Conservation (phyloP, 2,797 vertebrate species). For the Sebastes jordani region DNA sequence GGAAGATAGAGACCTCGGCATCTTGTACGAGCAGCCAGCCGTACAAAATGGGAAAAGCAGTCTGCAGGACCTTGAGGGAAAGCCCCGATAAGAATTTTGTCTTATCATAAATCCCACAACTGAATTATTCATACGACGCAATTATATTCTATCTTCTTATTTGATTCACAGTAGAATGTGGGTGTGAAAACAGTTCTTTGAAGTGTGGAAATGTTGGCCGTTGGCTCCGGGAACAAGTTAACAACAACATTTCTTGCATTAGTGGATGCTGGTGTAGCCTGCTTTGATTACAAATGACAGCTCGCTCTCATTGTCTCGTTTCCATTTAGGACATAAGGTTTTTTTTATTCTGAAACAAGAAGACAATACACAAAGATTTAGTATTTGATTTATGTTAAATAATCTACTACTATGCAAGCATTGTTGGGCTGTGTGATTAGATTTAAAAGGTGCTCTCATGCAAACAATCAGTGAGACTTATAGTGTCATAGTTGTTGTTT, state of each 20-base stretch:
- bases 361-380: slow-evolving; percentile 11
- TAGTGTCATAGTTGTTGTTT: not conserved
- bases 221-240: slow-evolving; percentile 62
- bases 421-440: not conserved
- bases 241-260: slow-evolving; percentile 54
- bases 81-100: slow-evolving; percentile 65
- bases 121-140: slow-evolving; percentile 74
- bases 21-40: slow-evolving; percentile 35
- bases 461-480: not conserved
- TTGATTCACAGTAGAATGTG: slow-evolving; percentile 64
- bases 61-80: slow-evolving; percentile 65
- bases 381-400: slow-evolving; percentile 11
- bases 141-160: slow-evolving; percentile 72
- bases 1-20: slow-evolving; percentile 60
- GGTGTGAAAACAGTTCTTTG: slow-evolving; percentile 68
- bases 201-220: slow-evolving; percentile 64
- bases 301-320: slow-evolving; percentile 32
- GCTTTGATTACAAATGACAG: slow-evolving; percentile 64
- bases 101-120: slow-evolving; percentile 69
- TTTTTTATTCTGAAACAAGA: not conserved
- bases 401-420: not conserved
- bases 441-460: not conserved
- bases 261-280: slow-evolving; percentile 27
- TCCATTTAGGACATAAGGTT: slow-evolving; percentile 1
- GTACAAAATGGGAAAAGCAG: slow-evolving; percentile 46